These are phyloP conservation scores for Dromaius novaehollandiae DNA, from an alignment of 2,113 vertebrate species.

Conservation along the genomic window DNA sequence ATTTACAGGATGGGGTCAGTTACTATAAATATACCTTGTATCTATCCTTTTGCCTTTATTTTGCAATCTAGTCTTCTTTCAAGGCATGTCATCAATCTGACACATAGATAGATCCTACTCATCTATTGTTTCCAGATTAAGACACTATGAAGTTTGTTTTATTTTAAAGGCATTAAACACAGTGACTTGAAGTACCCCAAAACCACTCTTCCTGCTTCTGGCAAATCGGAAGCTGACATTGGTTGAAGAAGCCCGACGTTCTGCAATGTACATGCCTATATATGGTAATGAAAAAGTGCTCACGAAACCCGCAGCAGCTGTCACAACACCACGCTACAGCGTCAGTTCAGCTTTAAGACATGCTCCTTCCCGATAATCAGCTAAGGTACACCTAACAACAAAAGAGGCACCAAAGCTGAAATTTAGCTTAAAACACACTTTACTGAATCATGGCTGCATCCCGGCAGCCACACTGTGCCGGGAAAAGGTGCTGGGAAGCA, in stretches of 20 bases:
- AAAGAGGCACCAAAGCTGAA: neutral
- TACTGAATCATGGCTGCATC: neutral
- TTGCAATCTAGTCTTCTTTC: neutral
- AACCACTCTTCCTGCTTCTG: slow-evolving; percentile 75
- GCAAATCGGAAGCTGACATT: slow-evolving; percentile 52
- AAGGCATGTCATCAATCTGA: neutral
- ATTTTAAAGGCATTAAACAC: neutral
- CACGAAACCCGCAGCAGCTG: neutral
- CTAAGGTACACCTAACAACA: neutral
- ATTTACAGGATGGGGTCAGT: neutral
- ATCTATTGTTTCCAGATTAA: neutral
- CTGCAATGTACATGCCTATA: slow-evolving; percentile 71
- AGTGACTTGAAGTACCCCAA: neutral
- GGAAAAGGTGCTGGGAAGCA: neutral
- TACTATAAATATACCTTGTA: neutral
- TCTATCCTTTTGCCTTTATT: neutral
- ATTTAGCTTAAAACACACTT: neutral
- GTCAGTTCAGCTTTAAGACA: neutral
- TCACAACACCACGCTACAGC: fast-evolving
- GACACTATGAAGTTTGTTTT: neutral
- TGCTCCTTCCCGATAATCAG: neutral
- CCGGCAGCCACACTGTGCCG: neutral
- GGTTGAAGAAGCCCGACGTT: slow-evolving; percentile 14
- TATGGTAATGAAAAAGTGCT: slow-evolving; percentile 75
- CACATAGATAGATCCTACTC: neutral